Base-by-base conservation (phyloP, 2,113 vertebrate genomes). In the Seriola quinqueradiata region DNA sequence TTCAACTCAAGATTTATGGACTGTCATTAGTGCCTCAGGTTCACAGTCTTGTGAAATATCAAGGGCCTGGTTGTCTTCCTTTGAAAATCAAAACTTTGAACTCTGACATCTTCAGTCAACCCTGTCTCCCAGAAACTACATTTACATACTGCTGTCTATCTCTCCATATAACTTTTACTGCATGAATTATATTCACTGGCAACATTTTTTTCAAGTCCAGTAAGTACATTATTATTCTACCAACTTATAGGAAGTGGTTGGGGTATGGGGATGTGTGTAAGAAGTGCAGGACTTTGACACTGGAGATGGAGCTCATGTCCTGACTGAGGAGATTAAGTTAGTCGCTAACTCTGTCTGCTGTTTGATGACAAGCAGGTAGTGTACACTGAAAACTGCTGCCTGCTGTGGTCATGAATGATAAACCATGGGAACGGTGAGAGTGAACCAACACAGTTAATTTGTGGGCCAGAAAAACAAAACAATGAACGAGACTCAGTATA, bases 1-100 rank as follows among this genome's bases (percentile, higher is more conserved):
- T 84, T 83, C 82, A 83, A 66, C 65, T 80, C 34, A 46, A 34
- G 74, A 70, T 83, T 48, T 67, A 77, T 61, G 54, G 25, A 64
- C 57, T 57, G 28, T 73, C 82, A 77, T 85, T 73, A 76, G 52
- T 8, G 72, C 63, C 10, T 73, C 44, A 34, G 70, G 55, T 73
- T 86, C 69, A 58, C 46, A 17, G 40, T 58, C 42, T 74, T 48
- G 17, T 16, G 16, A 84, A 66, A 82, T 71, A 67, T 71, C 67
- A 50, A 70, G 44, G 28, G 68, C n/a, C 32, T 65, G 61, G 48
- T 88, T 78, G 70, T 78, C 28, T 87, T 55, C 55, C 70, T 38
- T n/a, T n/a, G 1, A 38, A 55, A 76, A 72, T 82, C 0, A 0
- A 70, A 48, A 32, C 46, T 61, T 57, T 12, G 1, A 66, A 25